Evolutionary conservation across 2,888 invertebrate species (phyloP).

Genomic region (Hipparchia sbordonii): DNA sequence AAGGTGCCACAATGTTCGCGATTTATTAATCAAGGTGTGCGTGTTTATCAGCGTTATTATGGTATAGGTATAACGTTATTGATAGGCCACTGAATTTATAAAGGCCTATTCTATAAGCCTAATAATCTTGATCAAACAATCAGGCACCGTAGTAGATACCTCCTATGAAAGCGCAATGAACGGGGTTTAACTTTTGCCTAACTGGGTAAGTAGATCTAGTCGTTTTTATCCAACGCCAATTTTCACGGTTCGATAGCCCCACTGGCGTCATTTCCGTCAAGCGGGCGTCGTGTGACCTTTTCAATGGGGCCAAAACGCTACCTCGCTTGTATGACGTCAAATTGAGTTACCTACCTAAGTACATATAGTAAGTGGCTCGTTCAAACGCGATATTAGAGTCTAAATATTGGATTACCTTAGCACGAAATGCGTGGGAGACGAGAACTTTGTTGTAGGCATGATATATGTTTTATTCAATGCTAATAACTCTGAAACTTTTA

Average conservation of each 20-base stretch:
- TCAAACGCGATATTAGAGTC: slow-evolving; percentile 28
- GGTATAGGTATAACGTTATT: too few species aligned
- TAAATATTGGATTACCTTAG: slow-evolving; percentile 24
- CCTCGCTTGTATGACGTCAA: slow-evolving; percentile 43
- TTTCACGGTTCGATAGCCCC: slow-evolving; percentile 36
- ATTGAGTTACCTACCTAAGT: slow-evolving; percentile 24
- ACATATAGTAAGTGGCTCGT: slow-evolving; percentile 23
- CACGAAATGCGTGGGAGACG: slow-evolving; percentile 17
- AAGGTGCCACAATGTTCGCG: neutral
- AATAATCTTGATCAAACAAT: too few species aligned
- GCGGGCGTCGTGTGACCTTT: slow-evolving; percentile 46
- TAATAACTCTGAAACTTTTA: slow-evolving; percentile 2
- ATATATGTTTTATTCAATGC: slow-evolving; percentile 11
- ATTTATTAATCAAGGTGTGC: too few species aligned
- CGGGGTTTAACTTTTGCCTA: neutral
- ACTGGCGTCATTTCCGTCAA: slow-evolving; percentile 44
- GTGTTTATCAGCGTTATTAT: too few species aligned
- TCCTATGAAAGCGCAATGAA: too few species aligned
- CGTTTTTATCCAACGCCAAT: slow-evolving; percentile 26
- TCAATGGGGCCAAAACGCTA: slow-evolving; percentile 44
- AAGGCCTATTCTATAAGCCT: too few species aligned
- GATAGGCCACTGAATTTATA: too few species aligned
- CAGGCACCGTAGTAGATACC: too few species aligned
- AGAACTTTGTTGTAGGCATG: neutral
- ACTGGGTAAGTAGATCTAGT: neutral